Evolutionary conservation across 2,113 vertebrate species (phyloP).

Genomic region (Trematocara stigmaticum): DNA sequence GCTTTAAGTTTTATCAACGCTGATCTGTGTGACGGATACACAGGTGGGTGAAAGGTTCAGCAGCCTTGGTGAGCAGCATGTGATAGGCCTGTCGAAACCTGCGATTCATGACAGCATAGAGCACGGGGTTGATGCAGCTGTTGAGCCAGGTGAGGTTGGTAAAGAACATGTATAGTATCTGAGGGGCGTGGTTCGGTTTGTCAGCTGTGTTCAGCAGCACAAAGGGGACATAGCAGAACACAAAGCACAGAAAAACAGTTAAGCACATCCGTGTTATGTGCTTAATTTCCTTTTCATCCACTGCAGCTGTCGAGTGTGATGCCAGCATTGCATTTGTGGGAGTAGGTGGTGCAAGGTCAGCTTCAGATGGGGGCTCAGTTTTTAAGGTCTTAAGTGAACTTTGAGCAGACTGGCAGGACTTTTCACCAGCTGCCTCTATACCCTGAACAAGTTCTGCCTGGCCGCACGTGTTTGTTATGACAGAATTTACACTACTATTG

Average conservation of each 20-base stretch:
- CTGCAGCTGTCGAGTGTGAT: conserved; percentile 25
- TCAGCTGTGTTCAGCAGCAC: conserved; percentile 80
- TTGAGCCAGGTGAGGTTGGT: conserved; percentile 88
- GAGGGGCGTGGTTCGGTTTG: conserved; percentile 69
- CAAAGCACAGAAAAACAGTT: conserved; percentile 70
- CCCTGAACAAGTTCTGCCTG: conserved; percentile 14
- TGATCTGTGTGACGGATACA: neutral
- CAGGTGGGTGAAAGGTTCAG: conserved; percentile 43
- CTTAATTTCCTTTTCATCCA: conserved; percentile 74
- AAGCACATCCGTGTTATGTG: conserved; percentile 59
- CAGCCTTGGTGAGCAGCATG: conserved; percentile 54
- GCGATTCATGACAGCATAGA: conserved; percentile 84
- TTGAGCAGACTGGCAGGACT: neutral
- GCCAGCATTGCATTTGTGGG: neutral
- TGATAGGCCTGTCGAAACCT: conserved; percentile 79
- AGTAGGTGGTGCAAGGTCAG: neutral
- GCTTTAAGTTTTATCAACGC: neutral
- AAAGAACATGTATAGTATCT: conserved; percentile 83
- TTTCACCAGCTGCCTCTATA: neutral
- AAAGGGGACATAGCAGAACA: conserved; percentile 79
- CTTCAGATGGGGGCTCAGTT: neutral
- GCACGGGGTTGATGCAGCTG: conserved; percentile 83
- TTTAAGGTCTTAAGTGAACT: neutral
- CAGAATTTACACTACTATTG: conserved; percentile 72
- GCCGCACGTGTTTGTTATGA: conserved; percentile 21